These are phyloP conservation scores for Thelaira solivaga DNA, from an alignment of 2,888 invertebrate genomes.

Conservation along the genomic window DNA sequence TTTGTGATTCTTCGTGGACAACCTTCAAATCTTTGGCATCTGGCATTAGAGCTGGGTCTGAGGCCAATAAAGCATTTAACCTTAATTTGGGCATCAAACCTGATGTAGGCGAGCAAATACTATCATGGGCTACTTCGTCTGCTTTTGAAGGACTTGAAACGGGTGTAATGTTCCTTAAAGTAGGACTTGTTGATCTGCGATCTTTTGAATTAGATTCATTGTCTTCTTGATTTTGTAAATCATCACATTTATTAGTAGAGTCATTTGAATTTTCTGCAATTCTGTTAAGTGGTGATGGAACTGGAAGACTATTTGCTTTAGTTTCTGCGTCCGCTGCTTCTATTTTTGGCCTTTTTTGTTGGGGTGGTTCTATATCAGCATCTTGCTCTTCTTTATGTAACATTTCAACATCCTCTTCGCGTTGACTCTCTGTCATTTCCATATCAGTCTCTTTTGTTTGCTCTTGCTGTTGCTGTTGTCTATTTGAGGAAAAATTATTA, in stretches of 20 bases:
- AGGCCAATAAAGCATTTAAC: constrained; percentile 87
- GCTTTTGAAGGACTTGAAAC: constrained; percentile 60
- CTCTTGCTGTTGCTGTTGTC: constrained; percentile 50
- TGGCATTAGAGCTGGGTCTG: constrained; percentile 87
- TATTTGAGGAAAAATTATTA: constrained; percentile 28
- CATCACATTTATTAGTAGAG: constrained; percentile 50
- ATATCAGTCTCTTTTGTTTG: constrained; percentile 54
- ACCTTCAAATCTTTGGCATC: constrained; percentile 80
- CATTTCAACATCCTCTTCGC: constrained; percentile 22
- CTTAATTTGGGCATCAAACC: constrained; percentile 82
- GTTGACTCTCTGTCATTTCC: constrained; percentile 28
- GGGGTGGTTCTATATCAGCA: constrained; percentile 47
- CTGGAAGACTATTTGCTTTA: constrained; percentile 25
- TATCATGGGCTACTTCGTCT: constrained; percentile 32
- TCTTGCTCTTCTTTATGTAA: constrained; percentile 22
- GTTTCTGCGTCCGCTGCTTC: constrained; percentile 62
- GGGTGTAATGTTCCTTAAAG: constrained; percentile 54
- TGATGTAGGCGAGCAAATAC: constrained; percentile 62
- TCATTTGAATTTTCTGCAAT: constrained; percentile 24
- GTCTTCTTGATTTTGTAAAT: constrained; percentile 46
- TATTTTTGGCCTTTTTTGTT: constrained; percentile 50
- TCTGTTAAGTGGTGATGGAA: constrained; percentile 30
- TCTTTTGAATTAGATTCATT: constrained; percentile 53
- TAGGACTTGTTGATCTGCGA: constrained; percentile 44
- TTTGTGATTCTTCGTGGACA: constrained; percentile 67